Evolutionary conservation across 92 coral and sea anemone species (phyloP).

Genomic region (Actinernus sp.): DNA sequence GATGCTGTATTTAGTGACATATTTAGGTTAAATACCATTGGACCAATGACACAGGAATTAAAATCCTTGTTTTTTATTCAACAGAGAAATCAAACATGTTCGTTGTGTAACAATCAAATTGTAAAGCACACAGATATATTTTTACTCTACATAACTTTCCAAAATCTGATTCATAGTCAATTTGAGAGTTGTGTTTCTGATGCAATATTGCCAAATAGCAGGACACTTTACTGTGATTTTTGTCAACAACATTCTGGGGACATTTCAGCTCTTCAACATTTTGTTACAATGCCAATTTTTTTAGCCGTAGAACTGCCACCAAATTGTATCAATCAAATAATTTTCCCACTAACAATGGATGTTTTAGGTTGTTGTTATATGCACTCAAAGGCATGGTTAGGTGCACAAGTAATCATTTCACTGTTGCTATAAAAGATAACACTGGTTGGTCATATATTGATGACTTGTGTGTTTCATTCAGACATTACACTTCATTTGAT

Average conservation of each 20-base stretch:
- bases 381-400: constrained; percentile 36
- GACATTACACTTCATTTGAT: no score
- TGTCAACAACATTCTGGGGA: no score
- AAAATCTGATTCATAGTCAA: constrained; percentile 2
- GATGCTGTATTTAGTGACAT: no score
- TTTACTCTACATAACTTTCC: constrained; percentile 54
- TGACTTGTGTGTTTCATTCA: no score
- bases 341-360: constrained; percentile 20
- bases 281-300: no score
- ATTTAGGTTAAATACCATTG: no score
- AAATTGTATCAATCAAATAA: constrained; percentile 28
- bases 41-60: no score
- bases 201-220: constrained; percentile 46
- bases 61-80: no score
- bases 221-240: constrained; percentile 45
- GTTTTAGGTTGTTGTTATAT: constrained; percentile 24
- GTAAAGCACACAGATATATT: constrained; percentile 48
- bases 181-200: constrained; percentile 62
- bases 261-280: no score
- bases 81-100: no score
- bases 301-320: constrained; percentile 38
- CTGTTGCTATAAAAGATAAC: constrained; percentile 42
- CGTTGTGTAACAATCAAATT: constrained; percentile 46
- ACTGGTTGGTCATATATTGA: no score
- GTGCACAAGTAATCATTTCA: constrained; percentile 39